Base-by-base conservation (phyloP, 2,113 vertebrate genomes). In the Macrotus californicus region DNA sequence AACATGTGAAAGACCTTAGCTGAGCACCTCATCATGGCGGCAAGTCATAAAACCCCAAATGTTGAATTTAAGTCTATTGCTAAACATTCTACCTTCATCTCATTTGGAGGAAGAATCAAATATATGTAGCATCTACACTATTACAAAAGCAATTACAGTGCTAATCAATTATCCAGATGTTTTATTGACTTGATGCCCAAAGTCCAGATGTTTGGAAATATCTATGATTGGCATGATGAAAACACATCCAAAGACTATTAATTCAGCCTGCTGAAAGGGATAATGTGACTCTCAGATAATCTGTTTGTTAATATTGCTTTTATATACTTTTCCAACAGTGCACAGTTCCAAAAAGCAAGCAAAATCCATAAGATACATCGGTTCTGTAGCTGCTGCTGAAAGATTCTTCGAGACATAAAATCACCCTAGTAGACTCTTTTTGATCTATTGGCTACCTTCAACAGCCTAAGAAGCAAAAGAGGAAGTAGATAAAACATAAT, bases 201-300 rank as follows among this genome's bases (percentile, higher is more conserved):
- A 56, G 56, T 86, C 39, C 88, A 97, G 77, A 75, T 94, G 80
- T 72, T 95, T 89, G 41, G 16, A 89, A 93, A 84, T 92, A 87
- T 77, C 69, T 84, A 21, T 88, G 43, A 94, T 34, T 81, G 77
- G 50, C n/a, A 70, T 66, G n/a, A 29, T 86, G 14, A 36, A 86
- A 96, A 76, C 48, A 88, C 7, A 69, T 41, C 52, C 14, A 21
- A 87, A 87, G 31, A 48, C 59, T 81, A 54, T 92, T 89, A 83
- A 72, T 61, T 19, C 18, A 94, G n/a, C 56, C 36, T 83, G 54
- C 56, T 93, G 39, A 95, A 93, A 80, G 61, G 34, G 39, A 89
- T 43, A 83, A 80, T 59, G 10, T 6, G 50, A 88, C 19, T 64
- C 6, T 91, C 18, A 34, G 50, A 91, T 85, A 56, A 83, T 86